These are phyloP conservation scores for Torymus aiolomorphi DNA, from an alignment of 2,888 invertebrate species.

Conservation along the genomic window DNA sequence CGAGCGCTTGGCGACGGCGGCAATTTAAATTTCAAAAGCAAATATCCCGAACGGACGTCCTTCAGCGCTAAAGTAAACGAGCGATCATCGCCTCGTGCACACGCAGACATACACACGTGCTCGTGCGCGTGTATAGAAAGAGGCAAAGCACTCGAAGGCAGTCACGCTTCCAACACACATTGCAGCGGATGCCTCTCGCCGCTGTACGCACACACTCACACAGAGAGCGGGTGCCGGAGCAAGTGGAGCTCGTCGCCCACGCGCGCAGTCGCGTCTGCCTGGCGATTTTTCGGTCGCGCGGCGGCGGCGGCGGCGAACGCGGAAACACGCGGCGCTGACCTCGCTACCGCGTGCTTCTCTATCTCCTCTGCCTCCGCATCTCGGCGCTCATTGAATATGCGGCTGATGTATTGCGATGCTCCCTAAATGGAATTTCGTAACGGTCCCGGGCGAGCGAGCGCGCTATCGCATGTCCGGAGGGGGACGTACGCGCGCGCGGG, in stretches of 20 bases:
- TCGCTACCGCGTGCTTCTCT: slow-evolving; percentile 22
- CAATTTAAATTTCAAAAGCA: slow-evolving; percentile 23
- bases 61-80: slow-evolving; percentile 23
- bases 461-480: slow-evolving; percentile 32
- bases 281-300: slow-evolving; percentile 31
- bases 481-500: slow-evolving; percentile 29
- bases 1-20: neutral
- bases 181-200: neutral
- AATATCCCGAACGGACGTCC: slow-evolving; percentile 12
- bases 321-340: slow-evolving; percentile 54
- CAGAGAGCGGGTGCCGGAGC: slow-evolving; percentile 7
- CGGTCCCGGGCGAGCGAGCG: slow-evolving; percentile 46
- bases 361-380: neutral
- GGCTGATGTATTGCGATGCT: slow-evolving; percentile 51
- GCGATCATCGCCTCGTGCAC: slow-evolving; percentile 18
- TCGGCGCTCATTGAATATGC: slow-evolving; percentile 55
- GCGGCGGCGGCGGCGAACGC: neutral
- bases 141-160: neutral
- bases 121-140: neutral
- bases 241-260: slow-evolving; percentile 60
- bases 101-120: neutral
- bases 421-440: slow-evolving; percentile 62
- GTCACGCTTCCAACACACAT: neutral
- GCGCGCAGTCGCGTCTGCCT: slow-evolving; percentile 38
- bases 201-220: neutral